Conservation (phyloP, 2,113 vertebrate genomes). For the Piprites chloris region DNA sequence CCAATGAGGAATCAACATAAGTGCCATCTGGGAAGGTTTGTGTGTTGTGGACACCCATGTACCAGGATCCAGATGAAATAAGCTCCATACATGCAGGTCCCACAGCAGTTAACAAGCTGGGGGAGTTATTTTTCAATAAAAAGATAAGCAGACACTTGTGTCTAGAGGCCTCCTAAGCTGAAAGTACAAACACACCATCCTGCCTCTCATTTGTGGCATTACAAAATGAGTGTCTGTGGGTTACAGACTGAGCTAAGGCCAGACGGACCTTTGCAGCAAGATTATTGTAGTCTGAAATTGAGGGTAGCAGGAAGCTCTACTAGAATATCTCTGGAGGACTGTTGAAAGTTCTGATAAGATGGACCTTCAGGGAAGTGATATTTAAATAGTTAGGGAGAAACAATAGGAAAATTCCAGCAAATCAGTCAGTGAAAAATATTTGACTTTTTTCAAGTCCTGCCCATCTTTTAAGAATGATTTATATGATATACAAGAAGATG, state of each 20-base stretch:
- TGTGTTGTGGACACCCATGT: background rate
- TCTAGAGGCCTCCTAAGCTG: background rate
- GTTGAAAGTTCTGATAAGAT: background rate
- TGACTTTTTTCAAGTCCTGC: background rate
- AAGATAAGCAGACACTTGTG: background rate
- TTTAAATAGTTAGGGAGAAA: background rate
- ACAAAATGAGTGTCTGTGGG: background rate
- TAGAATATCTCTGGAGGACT: background rate
- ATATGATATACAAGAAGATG: background rate
- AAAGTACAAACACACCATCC: background rate
- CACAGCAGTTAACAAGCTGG: background rate
- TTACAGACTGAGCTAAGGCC: background rate
- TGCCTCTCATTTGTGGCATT: background rate
- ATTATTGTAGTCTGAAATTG: background rate
- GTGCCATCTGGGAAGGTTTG: constrained; percentile 24
- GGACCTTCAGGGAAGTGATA: background rate
- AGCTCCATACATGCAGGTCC: background rate
- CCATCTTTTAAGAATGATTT: background rate
- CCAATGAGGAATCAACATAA: background rate
- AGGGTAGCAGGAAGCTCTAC: background rate
- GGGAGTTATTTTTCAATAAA: background rate
- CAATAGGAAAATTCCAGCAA: background rate
- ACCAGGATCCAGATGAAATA: background rate
- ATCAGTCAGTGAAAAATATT: background rate
- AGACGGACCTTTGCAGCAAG: background rate